phyloP scores from a whole-genome alignment of 2,113 vertebrate species.

The Prionailurus viverrinus region DNA sequence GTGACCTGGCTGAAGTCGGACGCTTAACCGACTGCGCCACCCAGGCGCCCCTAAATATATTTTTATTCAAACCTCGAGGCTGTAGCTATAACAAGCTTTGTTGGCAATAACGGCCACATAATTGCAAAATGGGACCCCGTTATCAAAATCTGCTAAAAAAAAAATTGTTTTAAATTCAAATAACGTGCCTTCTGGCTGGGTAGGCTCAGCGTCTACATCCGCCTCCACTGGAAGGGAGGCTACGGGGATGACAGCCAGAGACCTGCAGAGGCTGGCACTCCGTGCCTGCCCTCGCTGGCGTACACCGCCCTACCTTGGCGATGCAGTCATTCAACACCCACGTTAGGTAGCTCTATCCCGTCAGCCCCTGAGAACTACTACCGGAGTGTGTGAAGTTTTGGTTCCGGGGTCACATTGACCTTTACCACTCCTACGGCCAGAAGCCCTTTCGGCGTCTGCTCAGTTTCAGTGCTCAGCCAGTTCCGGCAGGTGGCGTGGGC shows the following conservation, averaged over 20 bases:
- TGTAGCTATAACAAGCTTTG: not conserved
- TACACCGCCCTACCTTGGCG: fast-evolving
- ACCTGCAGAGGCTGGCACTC: fast-evolving
- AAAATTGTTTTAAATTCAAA: not conserved
- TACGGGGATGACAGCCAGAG: fast-evolving
- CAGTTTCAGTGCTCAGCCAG: fast-evolving
- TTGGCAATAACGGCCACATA: too few species aligned
- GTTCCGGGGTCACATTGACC: not conserved
- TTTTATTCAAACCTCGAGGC: not conserved
- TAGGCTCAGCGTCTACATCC: too few species aligned
- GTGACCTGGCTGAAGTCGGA: too few species aligned
- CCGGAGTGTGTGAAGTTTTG: fast-evolving
- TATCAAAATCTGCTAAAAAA: not conserved
- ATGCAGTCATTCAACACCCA: fast-evolving
- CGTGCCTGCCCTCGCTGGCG: fast-evolving
- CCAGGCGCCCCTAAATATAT: not conserved
- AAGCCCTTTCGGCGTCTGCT: fast-evolving
- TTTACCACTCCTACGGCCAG: fast-evolving
- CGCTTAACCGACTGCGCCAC: too few species aligned
- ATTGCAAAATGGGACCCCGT: not conserved
- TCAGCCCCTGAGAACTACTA: fast-evolving
- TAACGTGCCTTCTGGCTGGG: not conserved
- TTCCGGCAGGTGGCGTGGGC: not conserved
- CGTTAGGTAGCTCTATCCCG: fast-evolving
- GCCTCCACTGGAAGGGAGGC: too few species aligned